Percentiles rank a stretch among this genome's conserved stretches.
These are phyloP conservation scores for Pygmarrhopalites habei DNA, from an alignment of 1,140 invertebrate species.

Conservation along the genomic window DNA sequence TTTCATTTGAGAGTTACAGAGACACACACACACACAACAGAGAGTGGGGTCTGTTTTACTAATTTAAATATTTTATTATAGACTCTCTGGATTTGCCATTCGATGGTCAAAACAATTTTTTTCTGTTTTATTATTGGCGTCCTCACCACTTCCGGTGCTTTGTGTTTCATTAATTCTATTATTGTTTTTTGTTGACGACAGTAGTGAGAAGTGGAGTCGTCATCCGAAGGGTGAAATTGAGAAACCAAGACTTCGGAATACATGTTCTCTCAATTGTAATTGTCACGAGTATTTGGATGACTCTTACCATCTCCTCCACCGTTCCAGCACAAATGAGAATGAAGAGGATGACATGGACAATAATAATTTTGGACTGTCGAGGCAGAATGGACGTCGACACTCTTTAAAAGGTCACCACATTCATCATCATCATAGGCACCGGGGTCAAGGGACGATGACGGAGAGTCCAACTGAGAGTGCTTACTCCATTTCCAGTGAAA, in stretches of 20 bases:
- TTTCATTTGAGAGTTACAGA: no score
- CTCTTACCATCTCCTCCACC: neutral
- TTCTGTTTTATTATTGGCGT: no score
- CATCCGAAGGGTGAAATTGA: neutral
- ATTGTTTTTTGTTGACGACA: no score
- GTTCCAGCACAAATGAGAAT: neutral
- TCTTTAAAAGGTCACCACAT: slow-evolving; percentile 11
- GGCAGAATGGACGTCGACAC: slow-evolving; percentile 20
- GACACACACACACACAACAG: no score
- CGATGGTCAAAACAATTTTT: no score
- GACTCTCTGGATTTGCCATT: no score
- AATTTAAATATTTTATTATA: no score
- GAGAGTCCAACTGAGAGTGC: slow-evolving; percentile 17
- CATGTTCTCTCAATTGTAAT: slow-evolving; percentile 1
- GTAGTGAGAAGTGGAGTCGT: neutral
- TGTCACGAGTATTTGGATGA: neutral
- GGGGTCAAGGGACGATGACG: neutral
- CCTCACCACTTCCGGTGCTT: no score
- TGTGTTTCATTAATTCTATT: no score
- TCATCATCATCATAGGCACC: neutral
- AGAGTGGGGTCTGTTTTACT: no score
- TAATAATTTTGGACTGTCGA: neutral
- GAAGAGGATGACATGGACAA: neutral
- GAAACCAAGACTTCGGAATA: neutral
- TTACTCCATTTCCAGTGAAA: slow-evolving; percentile 35